phyloP scores from a whole-genome alignment of 2,113 vertebrate genomes.

The Harpagus bidentatus region DNA sequence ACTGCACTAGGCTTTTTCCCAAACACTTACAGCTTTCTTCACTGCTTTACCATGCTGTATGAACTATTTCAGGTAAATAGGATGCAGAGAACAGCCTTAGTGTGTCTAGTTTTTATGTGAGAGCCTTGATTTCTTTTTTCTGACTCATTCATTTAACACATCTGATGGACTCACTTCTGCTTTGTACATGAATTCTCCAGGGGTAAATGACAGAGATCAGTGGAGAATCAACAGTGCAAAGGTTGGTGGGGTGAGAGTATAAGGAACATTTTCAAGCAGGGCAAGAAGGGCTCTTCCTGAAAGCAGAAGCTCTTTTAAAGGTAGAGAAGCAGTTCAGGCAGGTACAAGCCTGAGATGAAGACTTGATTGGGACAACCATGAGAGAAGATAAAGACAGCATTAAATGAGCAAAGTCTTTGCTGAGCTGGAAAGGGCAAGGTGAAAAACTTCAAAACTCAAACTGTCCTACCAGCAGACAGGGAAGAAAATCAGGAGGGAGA shows the following conservation, averaged over 20 bases:
- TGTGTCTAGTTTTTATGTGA: neutral
- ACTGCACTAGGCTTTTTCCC: neutral
- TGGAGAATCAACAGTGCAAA: neutral
- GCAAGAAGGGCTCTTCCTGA: neutral
- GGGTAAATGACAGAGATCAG: neutral
- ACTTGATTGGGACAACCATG: neutral
- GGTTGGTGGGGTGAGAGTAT: neutral
- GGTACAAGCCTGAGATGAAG: neutral
- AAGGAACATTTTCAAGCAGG: neutral
- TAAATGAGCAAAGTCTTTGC: neutral
- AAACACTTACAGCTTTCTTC: neutral
- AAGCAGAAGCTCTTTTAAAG: neutral
- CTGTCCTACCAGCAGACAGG: neutral
- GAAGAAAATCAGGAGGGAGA: neutral
- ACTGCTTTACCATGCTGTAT: neutral
- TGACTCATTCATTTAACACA: neutral
- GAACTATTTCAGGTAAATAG: neutral
- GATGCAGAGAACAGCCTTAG: neutral
- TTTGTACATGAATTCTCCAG: neutral
- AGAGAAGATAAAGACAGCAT: neutral
- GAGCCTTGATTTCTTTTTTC: neutral
- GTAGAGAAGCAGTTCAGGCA: neutral
- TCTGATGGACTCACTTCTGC: neutral
- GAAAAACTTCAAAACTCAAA: neutral
- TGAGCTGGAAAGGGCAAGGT: neutral